These are phyloP conservation scores for Avahi laniger DNA, from an alignment of 2,797 vertebrate genomes.

Conservation along the genomic window DNA sequence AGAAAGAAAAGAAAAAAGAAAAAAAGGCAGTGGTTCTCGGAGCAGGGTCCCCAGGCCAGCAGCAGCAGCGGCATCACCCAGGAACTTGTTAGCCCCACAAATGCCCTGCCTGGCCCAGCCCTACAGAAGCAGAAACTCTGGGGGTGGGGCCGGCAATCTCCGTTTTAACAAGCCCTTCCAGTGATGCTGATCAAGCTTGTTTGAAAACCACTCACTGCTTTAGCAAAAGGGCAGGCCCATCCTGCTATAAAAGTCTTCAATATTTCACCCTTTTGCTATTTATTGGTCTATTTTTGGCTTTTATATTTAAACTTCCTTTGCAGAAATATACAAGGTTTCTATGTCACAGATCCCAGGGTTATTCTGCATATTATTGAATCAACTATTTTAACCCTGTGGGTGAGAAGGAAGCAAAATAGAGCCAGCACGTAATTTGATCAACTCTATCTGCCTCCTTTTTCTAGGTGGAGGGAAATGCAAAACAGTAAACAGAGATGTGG, in stretches of 20 bases:
- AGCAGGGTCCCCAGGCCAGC: background rate
- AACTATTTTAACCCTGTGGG: background rate
- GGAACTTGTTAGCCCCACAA: background rate
- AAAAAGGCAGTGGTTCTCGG: background rate
- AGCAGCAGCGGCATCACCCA: background rate
- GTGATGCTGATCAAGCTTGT: accelerated
- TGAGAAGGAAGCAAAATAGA: background rate
- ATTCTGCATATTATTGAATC: background rate
- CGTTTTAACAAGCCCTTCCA: background rate
- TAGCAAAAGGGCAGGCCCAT: background rate
- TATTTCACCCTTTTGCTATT: background rate
- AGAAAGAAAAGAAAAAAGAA: background rate
- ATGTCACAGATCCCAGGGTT: background rate
- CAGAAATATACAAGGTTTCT: background rate
- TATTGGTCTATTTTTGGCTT: background rate
- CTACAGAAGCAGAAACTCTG: background rate
- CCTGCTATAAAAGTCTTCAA: background rate
- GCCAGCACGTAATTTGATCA: background rate
- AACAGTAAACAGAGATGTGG: background rate
- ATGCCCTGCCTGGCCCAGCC: background rate
- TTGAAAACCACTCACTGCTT: background rate
- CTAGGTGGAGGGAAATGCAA: background rate
- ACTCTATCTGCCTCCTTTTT: background rate
- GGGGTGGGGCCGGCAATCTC: background rate
- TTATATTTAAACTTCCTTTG: conserved; percentile 1